Conservation (phyloP, 2,888 invertebrate species). For the Lumbricus terrestris region DNA sequence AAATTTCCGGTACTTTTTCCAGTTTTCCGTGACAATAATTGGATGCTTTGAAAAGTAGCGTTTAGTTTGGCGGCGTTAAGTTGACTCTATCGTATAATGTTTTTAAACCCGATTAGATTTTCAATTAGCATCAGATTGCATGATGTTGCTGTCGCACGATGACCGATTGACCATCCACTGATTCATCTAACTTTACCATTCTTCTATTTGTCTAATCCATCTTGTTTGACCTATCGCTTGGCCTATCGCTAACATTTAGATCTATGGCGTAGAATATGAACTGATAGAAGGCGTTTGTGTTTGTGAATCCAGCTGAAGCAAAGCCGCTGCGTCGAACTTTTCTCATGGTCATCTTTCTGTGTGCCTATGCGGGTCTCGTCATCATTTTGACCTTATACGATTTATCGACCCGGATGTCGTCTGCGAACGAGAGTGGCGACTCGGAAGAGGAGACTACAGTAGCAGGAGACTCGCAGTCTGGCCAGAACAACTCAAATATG, state of each 20-base stretch:
- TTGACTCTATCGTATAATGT: too few species aligned
- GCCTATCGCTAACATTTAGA: neutral
- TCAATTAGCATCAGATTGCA: neutral
- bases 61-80: too few species aligned
- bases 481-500: neutral
- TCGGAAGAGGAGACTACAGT: neutral
- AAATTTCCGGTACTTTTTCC: too few species aligned
- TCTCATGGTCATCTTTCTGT: neutral
- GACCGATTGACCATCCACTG: too few species aligned
- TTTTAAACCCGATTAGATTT: neutral
- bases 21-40: too few species aligned
- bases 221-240: neutral
- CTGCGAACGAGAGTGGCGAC: neutral
- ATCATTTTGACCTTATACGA: neutral
- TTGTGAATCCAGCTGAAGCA: neutral
- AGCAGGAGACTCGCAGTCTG: neutral
- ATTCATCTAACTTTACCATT: neutral
- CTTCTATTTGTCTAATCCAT: neutral
- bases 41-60: too few species aligned
- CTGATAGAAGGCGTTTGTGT: neutral
- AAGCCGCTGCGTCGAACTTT: neutral
- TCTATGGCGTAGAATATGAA: neutral
- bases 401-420: neutral
- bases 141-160: neutral
- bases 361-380: neutral